phyloP scores from a whole-genome alignment of 2,113 vertebrate species.

The Epinephelus cyanopodus region DNA sequence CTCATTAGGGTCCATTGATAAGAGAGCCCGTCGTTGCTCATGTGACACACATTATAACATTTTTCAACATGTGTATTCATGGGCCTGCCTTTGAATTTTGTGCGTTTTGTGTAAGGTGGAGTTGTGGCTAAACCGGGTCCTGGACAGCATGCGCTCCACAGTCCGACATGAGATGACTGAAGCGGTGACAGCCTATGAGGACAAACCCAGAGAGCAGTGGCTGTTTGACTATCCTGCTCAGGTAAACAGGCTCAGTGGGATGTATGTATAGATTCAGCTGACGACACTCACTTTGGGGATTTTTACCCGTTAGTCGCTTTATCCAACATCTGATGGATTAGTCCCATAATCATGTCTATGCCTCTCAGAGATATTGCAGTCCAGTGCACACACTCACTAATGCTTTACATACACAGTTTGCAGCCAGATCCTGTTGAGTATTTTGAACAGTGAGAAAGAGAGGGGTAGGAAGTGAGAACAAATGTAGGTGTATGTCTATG shows the following conservation, averaged over 20 bases:
- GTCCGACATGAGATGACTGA: slow-evolving; percentile 90
- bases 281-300: neutral
- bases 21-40: slow-evolving; percentile 31
- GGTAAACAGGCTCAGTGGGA: slow-evolving; percentile 56
- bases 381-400: slow-evolving; percentile 21
- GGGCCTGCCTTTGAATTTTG: neutral
- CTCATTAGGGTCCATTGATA: slow-evolving; percentile 72
- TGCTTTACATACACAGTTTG: slow-evolving; percentile 13
- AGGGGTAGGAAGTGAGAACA: neutral
- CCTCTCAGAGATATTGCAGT: slow-evolving; percentile 13
- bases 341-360: slow-evolving; percentile 1
- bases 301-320: slow-evolving; percentile 14
- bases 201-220: slow-evolving; percentile 94
- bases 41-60: slow-evolving; percentile 27
- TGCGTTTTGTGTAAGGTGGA: slow-evolving; percentile 87
- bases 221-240: slow-evolving; percentile 80
- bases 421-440: neutral
- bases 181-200: slow-evolving; percentile 89
- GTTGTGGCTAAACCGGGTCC: slow-evolving; percentile 89
- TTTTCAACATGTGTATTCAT: slow-evolving; percentile 21
- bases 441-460: slow-evolving; percentile 6
- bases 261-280: slow-evolving; percentile 9
- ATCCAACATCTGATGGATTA: slow-evolving; percentile 7
- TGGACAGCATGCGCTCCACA: slow-evolving; percentile 90
- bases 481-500: neutral